Percentiles rank a stretch among this genome's conserved stretches.
Evolutionary conservation across 2,888 invertebrate species (phyloP).

Genomic region (Lithophane leautieri): DNA sequence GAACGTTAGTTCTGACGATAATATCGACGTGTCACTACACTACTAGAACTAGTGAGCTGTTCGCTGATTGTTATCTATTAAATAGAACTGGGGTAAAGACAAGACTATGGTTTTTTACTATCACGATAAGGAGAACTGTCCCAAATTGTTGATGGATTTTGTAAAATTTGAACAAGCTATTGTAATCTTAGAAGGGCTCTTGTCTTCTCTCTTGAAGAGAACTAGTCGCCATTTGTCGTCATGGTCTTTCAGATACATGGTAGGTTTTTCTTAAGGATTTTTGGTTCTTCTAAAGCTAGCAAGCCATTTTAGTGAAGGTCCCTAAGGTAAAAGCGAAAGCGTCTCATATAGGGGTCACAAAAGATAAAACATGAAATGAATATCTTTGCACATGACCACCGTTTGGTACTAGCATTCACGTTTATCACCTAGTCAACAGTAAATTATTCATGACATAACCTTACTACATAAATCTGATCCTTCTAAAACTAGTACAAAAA

Average conservation of each 20-base stretch:
- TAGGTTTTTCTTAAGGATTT: background rate
- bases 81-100: conserved; percentile 32
- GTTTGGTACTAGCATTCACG: background rate
- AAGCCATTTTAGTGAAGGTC: background rate
- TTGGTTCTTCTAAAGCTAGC: background rate
- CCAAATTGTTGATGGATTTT: conserved; percentile 2
- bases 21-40: conserved; percentile 38
- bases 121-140: conserved; percentile 8
- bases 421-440: background rate
- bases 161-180: background rate
- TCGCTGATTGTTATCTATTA: conserved; percentile 36
- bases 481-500: no score
- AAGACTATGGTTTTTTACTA: conserved; percentile 9
- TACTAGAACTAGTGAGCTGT: conserved; percentile 40
- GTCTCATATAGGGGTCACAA: no score
- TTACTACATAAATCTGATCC: background rate
- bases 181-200: background rate
- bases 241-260: background rate
- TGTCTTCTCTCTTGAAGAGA: background rate
- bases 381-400: background rate
- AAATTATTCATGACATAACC: background rate
- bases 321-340: background rate
- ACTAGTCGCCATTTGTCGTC: no score
- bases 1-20: conserved; percentile 36
- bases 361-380: background rate